Evolutionary conservation across 2,797 vertebrate genomes (phyloP).

Genomic region (Labroides dimidiatus): DNA sequence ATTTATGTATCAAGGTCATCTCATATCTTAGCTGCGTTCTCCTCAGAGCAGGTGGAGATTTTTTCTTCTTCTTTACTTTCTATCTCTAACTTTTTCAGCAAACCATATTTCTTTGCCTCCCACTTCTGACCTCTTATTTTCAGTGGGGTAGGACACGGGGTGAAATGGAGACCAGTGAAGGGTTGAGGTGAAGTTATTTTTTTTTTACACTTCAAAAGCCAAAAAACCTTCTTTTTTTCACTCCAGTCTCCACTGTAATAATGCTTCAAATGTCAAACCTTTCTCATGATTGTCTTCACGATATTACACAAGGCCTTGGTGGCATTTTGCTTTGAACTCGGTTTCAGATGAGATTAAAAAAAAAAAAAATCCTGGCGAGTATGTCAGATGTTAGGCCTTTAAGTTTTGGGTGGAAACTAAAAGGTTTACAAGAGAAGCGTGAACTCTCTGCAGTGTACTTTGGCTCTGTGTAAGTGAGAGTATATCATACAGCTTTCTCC

Average conservation of each 20-base stretch:
- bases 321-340: conserved; percentile 51
- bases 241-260: conserved; percentile 40
- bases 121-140: conserved; percentile 39
- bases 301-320: conserved; percentile 50
- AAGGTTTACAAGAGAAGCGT: conserved; percentile 3
- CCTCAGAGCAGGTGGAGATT: conserved; percentile 25
- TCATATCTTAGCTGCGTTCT: conserved; percentile 46
- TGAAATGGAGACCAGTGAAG: conserved; percentile 32
- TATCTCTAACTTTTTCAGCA: conserved; percentile 16
- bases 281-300: conserved; percentile 40
- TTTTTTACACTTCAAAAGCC: conserved; percentile 34
- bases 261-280: conserved; percentile 68
- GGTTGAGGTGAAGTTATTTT: conserved; percentile 40
- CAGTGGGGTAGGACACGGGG: conserved; percentile 13
- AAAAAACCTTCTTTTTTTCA: conserved; percentile 23
- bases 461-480: conserved; percentile 6
- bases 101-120: neutral
- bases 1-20: conserved; percentile 74
- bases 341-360: conserved; percentile 44
- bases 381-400: conserved; percentile 26
- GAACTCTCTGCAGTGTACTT: neutral
- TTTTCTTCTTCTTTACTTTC: conserved; percentile 6
- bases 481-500: conserved; percentile 8
- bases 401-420: conserved; percentile 13
- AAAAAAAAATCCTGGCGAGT: conserved; percentile 28